Conservation (phyloP, 2,113 vertebrate species). For the Cyanoliseus patagonus region DNA sequence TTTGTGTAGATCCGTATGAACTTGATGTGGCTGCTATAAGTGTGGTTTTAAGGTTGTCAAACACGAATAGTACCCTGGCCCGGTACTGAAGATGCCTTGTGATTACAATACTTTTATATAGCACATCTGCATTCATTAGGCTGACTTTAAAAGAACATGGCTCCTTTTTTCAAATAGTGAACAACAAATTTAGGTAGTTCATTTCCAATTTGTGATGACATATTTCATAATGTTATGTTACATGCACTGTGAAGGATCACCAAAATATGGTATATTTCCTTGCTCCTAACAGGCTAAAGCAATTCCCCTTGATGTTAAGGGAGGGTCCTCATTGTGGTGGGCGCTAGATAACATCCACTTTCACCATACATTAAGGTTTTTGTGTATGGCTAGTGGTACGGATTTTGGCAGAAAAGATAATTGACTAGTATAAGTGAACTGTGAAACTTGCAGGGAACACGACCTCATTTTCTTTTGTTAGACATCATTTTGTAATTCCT, state of each 20-base stretch:
- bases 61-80: not conserved
- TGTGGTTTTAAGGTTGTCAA: not conserved
- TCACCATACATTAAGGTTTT: not conserved
- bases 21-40: not conserved
- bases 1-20: not conserved
- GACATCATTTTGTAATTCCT: not conserved
- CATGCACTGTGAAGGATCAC: not conserved
- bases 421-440: not conserved
- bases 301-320: not conserved
- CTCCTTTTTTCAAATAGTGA: not conserved
- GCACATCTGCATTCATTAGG: not conserved
- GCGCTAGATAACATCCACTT: not conserved
- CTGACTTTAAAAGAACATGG: not conserved
- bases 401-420: not conserved
- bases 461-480: not conserved
- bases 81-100: not conserved
- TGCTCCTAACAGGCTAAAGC: not conserved
- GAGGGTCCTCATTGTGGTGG: not conserved
- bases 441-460: not conserved
- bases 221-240: not conserved
- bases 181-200: not conserved
- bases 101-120: not conserved
- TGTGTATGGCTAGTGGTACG: not conserved
- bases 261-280: not conserved
- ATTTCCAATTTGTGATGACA: not conserved